Conservation (phyloP, 2,797 vertebrate species). For the Tragelaphus oryx region DNA sequence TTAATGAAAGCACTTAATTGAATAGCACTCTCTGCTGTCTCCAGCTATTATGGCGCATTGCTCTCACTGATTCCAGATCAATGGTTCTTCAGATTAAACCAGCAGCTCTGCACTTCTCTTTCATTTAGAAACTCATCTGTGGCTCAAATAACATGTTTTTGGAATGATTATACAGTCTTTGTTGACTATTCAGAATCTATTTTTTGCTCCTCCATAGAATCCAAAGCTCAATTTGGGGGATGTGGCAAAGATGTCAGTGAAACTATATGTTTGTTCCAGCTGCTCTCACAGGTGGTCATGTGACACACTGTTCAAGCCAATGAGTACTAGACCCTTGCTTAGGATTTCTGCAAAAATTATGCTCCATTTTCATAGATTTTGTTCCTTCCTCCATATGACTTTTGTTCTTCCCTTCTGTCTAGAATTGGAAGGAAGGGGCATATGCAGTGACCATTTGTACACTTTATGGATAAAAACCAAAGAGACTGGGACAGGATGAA, state of each 20-base stretch:
- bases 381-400: not conserved
- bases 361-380: not conserved
- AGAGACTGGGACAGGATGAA: not conserved
- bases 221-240: not conserved
- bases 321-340: not conserved
- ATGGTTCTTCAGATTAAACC: slow-evolving; percentile 17
- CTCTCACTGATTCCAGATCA: slow-evolving; percentile 29
- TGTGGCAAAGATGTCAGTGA: not conserved
- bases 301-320: not conserved
- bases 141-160: not conserved
- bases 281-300: not conserved
- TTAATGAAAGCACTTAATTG: slow-evolving; percentile 59
- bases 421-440: not conserved
- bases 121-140: not conserved
- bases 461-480: not conserved
- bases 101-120: not conserved
- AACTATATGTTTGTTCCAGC: not conserved
- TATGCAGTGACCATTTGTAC: not conserved
- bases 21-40: slow-evolving; percentile 2
- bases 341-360: not conserved
- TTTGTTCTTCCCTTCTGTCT: not conserved
- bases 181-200: not conserved
- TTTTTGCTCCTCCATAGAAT: not conserved
- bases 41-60: not conserved
- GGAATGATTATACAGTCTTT: not conserved